Base-by-base conservation (phyloP, 2,888 invertebrate species). In the Pilophorus perplexus region DNA sequence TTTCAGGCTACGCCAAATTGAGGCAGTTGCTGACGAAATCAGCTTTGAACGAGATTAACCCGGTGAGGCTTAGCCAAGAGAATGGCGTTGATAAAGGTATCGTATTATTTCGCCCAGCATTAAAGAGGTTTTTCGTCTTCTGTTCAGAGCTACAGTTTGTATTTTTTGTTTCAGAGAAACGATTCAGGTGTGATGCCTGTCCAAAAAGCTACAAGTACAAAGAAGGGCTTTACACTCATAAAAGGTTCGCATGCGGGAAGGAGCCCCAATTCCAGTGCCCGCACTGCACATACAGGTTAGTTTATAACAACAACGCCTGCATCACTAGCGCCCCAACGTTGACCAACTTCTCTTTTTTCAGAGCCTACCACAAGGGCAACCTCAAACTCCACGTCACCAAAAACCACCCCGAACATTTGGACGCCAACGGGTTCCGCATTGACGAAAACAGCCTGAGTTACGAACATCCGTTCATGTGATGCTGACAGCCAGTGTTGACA, bases 261-360 rank as follows among this genome's bases (percentile, higher is more conserved):
- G 66, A 69, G n/a, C 67, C 69, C 3, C 77, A 54, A 66, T 89
- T 84, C 82, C 84, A 82, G 77, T 90, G 89, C 73, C 85, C 85
- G 54, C 83, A 84, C 78, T 90, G 89, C 80, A 76, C 82, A 72
- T 87, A 88, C 79, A 83, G 84, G 76, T n/a, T n/a, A n/a, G n/a
- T n/a, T n/a, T n/a, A n/a, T n/a, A n/a, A n/a, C n/a, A n/a, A n/a
- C n/a, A n/a, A n/a, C n/a, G n/a, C n/a, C n/a, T n/a, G n/a, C n/a
- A 88, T n/a, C n/a, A n/a, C n/a, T n/a, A n/a, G n/a, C n/a, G n/a
- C n/a, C n/a, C n/a, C n/a, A n/a, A n/a, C n/a, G n/a, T n/a, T n/a
- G n/a, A n/a, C n/a, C n/a, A n/a, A n/a, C n/a, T n/a, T n/a, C n/a
- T n/a, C n/a, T n/a, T n/a, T n/a, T n/a, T n/a, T n/a, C n/a, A n/a